phyloP scores from a whole-genome alignment of 2,113 vertebrate species.

The Gasterosteus aculeatus region DNA sequence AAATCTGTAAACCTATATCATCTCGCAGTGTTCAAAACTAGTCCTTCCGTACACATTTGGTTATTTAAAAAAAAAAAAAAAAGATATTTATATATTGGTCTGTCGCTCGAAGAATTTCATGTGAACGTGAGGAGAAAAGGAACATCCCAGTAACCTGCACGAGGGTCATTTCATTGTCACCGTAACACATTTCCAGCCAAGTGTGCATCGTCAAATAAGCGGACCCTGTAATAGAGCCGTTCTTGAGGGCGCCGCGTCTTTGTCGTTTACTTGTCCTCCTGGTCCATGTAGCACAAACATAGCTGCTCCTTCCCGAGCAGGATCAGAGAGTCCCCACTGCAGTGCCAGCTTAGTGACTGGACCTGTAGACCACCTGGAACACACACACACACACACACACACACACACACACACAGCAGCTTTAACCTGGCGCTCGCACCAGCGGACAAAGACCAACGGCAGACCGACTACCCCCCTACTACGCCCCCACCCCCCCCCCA shows the following conservation, averaged over 20 bases:
- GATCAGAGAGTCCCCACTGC: constrained; percentile 83
- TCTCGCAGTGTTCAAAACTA: constrained; percentile 50
- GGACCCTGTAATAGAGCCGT: not conserved
- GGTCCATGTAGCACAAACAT: constrained; percentile 92
- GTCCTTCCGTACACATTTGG: constrained; percentile 26
- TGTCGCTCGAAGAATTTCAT: not conserved
- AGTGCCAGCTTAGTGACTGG: constrained; percentile 87
- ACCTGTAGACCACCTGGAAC: constrained; percentile 88
- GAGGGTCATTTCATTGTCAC: constrained; percentile 10
- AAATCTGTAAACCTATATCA: constrained; percentile 26
- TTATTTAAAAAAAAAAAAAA: constrained; percentile 1
- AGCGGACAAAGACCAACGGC: too few species aligned
- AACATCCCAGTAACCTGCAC: constrained; percentile 36
- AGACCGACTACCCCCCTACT: too few species aligned
- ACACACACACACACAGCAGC: too few species aligned
- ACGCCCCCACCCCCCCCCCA: too few species aligned
- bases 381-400: too few species aligned
- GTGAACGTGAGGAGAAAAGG: not conserved
- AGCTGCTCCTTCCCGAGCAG: constrained; percentile 91
- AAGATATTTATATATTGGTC: not conserved
- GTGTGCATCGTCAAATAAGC: not conserved
- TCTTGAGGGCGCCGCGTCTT: not conserved
- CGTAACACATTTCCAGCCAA: not conserved
- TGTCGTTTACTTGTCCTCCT: constrained; percentile 56
- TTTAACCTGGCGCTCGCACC: too few species aligned